phyloP scores from a whole-genome alignment of 2,113 vertebrate species.

The Hemiscyllium ocellatum region DNA sequence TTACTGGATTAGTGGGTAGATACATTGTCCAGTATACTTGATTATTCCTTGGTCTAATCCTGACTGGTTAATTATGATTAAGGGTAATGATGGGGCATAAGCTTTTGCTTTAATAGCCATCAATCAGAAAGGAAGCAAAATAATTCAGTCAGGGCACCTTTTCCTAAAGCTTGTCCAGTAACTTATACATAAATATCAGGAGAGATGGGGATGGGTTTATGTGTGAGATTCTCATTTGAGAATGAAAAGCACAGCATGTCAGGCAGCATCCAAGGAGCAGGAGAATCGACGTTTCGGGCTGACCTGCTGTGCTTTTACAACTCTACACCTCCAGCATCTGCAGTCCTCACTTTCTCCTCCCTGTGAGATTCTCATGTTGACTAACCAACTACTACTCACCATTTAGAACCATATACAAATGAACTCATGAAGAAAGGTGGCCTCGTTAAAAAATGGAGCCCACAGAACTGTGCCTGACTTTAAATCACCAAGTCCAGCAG shows the following conservation, averaged over 20 bases:
- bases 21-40: not conserved
- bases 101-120: not conserved
- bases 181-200: not conserved
- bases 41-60: not conserved
- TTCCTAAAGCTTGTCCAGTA: not conserved
- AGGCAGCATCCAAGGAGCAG: too few species aligned
- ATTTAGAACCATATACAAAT: not conserved
- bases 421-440: not conserved
- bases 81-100: not conserved
- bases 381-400: not conserved
- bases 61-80: not conserved
- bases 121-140: not conserved
- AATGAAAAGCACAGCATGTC: too few species aligned
- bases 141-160: not conserved
- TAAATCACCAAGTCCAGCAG: not conserved
- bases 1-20: not conserved
- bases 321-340: too few species aligned
- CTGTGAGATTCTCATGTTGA: not conserved
- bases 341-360: too few species aligned
- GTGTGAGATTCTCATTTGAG: not conserved
- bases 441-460: not conserved
- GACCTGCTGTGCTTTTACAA: too few species aligned
- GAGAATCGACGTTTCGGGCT: too few species aligned
- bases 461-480: not conserved
- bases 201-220: not conserved